Evolutionary conservation across 2,888 invertebrate species (phyloP), one percentile per base, ranked within the genome.

Genomic region (Plebejus argus): DNA sequence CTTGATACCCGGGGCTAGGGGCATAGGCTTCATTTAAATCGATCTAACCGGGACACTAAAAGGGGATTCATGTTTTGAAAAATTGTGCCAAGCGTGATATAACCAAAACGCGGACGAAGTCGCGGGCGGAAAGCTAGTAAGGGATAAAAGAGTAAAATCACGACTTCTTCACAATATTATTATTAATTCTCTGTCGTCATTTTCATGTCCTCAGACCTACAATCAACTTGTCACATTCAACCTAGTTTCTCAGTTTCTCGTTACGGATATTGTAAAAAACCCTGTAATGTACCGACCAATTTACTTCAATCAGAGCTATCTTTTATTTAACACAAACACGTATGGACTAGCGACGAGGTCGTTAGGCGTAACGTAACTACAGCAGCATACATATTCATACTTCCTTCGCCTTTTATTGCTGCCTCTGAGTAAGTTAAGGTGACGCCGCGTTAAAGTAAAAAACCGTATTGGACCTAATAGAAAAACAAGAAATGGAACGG

Each of bases 321-420:
- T 72, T 72, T 39, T 12, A 39, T 72, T 39, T 12, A 39, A 72
- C 39, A 39, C 35, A 12, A 45, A 45, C 39, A 39, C 20, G 23
- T 15, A 49, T 35, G 8, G 70, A 70, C 71, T 39, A 35, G 12
- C 18, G 74, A 74, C 74, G 28, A 74, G 74, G 74, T 53, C 49
- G 74, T 74, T 18, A 53, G 45, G 53, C 28, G 74, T 53, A 18
- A 28, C 49, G 53, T 53, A 18, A 28, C 49, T 49, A 53, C 49
- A 18, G 28, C 74, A 53, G 28, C 49, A 74, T 53, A 49, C 20
- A 74, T 28, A 74, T 74, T 74, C 74, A 74, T 49, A 45, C 72
- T 45, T 72, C 72, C 74, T 28, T 49, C 15, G 28, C 53, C 74
- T 74, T 74, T 74, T 74, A 74, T 74, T 74, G 53, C 45, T 39